phyloP scores from a whole-genome alignment of 2,113 vertebrate species.

The Serinus canaria region DNA sequence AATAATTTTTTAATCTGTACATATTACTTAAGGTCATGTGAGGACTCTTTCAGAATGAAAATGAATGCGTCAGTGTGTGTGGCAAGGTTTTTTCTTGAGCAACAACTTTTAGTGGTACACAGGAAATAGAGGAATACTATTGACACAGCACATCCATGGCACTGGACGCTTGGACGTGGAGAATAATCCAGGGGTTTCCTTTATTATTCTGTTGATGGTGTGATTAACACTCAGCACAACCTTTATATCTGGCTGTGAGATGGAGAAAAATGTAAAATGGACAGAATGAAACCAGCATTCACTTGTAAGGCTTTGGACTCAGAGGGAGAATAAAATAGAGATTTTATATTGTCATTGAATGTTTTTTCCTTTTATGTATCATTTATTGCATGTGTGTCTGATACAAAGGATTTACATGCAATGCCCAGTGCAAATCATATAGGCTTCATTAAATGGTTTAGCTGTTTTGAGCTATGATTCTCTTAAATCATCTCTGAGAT shows the following conservation, averaged over 20 bases:
- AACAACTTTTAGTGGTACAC: fast-evolving
- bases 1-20: background rate
- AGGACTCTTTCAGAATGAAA: background rate
- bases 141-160: background rate
- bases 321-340: background rate
- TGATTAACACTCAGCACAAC: background rate
- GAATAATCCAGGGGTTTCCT: background rate
- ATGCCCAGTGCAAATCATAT: background rate
- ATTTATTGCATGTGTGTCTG: background rate
- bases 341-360: background rate
- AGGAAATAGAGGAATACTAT: background rate
- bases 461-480: background rate
- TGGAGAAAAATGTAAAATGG: background rate
- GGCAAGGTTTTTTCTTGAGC: background rate
- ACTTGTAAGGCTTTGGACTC: background rate
- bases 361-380: background rate
- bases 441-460: background rate
- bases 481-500: background rate
- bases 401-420: background rate
- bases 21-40: background rate
- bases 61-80: background rate
- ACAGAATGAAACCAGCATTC: background rate
- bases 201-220: background rate
- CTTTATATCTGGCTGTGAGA: background rate
- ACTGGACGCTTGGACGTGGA: background rate